Conservation (phyloP, 2,888 invertebrate genomes). For the Pardosa pseudoannulata region DNA sequence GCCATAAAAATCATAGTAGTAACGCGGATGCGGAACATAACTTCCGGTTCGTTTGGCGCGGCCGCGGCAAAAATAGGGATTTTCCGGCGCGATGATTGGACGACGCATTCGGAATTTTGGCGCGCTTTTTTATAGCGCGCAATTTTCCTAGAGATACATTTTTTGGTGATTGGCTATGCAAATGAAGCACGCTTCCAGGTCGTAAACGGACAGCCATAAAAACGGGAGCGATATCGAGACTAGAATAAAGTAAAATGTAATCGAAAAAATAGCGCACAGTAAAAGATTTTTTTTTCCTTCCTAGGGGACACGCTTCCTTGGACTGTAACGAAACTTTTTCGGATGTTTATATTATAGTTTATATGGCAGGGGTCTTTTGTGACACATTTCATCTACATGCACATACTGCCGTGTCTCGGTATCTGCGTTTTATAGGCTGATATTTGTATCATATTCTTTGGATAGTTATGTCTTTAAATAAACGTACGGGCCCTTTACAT, state of each 20-base stretch:
- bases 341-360: slow-evolving; percentile 66
- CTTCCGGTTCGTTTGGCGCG: slow-evolving; percentile 70
- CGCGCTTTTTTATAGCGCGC: slow-evolving; percentile 62
- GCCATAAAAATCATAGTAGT: slow-evolving; percentile 60
- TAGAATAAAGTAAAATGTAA: slow-evolving; percentile 45
- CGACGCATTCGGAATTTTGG: slow-evolving; percentile 51
- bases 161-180: slow-evolving; percentile 72
- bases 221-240: slow-evolving; percentile 34
- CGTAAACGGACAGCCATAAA: slow-evolving; percentile 70
- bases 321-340: slow-evolving; percentile 64
- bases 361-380: slow-evolving; percentile 21
- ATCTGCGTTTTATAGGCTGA: slow-evolving; percentile 55
- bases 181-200: slow-evolving; percentile 58
- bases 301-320: slow-evolving; percentile 37
- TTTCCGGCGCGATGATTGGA: slow-evolving; percentile 70
- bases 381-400: slow-evolving; percentile 21
- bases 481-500: slow-evolving; percentile 1
- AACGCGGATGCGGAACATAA: slow-evolving; percentile 69
- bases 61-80: slow-evolving; percentile 55
- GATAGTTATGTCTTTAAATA: slow-evolving; percentile 12
- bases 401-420: slow-evolving; percentile 32
- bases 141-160: slow-evolving; percentile 66
- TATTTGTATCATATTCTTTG: slow-evolving; percentile 19
- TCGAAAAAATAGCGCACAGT: slow-evolving; percentile 15
- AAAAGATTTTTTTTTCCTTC: slow-evolving; percentile 21